Evolutionary conservation across 2,888 invertebrate genomes (phyloP).

Genomic region (Drosophila recens): DNA sequence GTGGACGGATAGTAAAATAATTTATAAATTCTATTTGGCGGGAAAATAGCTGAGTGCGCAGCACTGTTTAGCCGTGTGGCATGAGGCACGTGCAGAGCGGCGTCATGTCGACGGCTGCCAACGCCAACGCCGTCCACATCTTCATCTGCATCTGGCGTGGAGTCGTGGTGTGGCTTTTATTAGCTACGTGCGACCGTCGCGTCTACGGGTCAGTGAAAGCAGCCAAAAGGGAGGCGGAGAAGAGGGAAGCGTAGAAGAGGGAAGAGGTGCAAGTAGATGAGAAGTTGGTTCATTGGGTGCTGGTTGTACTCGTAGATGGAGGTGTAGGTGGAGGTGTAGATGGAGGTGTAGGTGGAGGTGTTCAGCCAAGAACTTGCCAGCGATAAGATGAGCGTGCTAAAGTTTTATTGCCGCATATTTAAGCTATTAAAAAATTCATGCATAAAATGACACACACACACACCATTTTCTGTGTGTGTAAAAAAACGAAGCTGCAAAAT

Average conservation of each 20-base stretch:
- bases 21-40: no score
- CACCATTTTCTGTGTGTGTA: slow-evolving; percentile 5
- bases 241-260: slow-evolving; percentile 4
- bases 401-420: slow-evolving; percentile 80
- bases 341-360: background rate
- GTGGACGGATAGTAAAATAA: no score
- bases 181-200: slow-evolving; percentile 67
- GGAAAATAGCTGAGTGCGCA: background rate
- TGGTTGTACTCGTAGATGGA: no score
- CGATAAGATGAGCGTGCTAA: slow-evolving; percentile 80
- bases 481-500: slow-evolving; percentile 44
- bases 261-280: background rate
- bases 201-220: slow-evolving; percentile 28
- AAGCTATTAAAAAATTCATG: slow-evolving; percentile 80
- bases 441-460: slow-evolving; percentile 71
- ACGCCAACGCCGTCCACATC: slow-evolving; percentile 41
- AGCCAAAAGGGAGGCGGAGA: slow-evolving; percentile 7
- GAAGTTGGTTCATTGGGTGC: background rate
- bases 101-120: slow-evolving; percentile 51
- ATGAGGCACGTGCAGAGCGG: slow-evolving; percentile 46
- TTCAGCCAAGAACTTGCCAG: slow-evolving; percentile 61
- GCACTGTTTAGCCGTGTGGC: slow-evolving; percentile 6
- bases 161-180: slow-evolving; percentile 67
- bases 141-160: slow-evolving; percentile 59
- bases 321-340: background rate